Evolutionary conservation across 37 sponge, comb jelly and placozoan species (phyloP).

Genomic region (Cliona cf. orientalis): DNA sequence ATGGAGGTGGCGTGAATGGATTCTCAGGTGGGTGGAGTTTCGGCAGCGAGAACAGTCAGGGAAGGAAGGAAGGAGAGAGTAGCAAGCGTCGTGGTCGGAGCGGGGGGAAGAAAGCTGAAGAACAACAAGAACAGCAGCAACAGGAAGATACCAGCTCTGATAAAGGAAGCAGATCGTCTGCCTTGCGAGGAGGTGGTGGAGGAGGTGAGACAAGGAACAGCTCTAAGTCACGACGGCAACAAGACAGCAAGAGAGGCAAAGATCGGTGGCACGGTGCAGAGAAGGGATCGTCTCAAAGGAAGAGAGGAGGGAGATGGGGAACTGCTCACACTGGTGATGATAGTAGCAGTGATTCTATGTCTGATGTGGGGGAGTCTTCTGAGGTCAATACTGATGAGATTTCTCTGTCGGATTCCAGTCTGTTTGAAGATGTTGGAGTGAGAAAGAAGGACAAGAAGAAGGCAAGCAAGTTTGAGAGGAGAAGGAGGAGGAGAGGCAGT

Average conservation of each 20-base stretch:
- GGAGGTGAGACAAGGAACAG: too few species aligned
- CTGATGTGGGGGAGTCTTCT: slow-evolving; percentile 22
- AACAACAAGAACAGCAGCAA: too few species aligned
- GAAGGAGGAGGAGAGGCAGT: background rate
- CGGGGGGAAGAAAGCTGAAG: slow-evolving; percentile 5
- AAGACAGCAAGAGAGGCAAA: too few species aligned
- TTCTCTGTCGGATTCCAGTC: slow-evolving; percentile 34
- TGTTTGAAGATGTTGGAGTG: background rate
- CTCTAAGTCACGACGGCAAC: too few species aligned
- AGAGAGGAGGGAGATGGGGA: background rate
- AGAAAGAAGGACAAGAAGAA: slow-evolving; percentile 15
- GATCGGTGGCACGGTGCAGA: background rate
- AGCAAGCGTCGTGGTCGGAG: background rate
- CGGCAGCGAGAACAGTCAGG: background rate
- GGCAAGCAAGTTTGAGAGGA: background rate
- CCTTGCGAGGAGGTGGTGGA: too few species aligned
- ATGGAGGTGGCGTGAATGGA: background rate
- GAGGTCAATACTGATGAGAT: slow-evolving; percentile 46
- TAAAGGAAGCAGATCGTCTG: too few species aligned
- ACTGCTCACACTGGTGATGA: background rate
- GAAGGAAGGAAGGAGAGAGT: slow-evolving; percentile 1
- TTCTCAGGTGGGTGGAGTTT: background rate
- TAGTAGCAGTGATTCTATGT: background rate
- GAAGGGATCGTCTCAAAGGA: background rate
- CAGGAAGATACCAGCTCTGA: too few species aligned